Evolutionary conservation across 2,113 vertebrate species (phyloP), one percentile per base, ranked within the genome.

Genomic region (Alosa alosa): DNA sequence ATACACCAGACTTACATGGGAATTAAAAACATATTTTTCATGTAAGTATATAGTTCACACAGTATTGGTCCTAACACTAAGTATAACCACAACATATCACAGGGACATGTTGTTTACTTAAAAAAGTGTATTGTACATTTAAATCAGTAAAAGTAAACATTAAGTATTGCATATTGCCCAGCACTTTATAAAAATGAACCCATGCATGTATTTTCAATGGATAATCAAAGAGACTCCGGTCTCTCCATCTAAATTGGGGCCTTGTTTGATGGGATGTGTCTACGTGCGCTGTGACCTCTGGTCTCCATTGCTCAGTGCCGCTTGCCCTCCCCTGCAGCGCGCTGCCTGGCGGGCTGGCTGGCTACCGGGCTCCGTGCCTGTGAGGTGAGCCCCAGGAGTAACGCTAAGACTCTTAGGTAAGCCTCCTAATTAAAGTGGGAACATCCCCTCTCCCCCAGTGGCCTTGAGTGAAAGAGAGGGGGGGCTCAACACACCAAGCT

Each of bases 351-450:
- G 1, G 11, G 1, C 47, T 49, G 11, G 8, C 47, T 49, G 47
- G 47, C 47, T 49, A 13, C 17, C 49, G 82, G 85, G 64, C 81
- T 81, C 11, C 25, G 2, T 81, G 39, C 82, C 82, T 86, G 55
- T 83, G 52, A 75, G 75, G 86, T 89, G 89, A 90, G 84, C 78
- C 83, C 85, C 45, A 68, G 60, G 50, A 15, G 50, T 22, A 57
- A 8, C 60, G 5, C 36, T 85, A 84, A 90, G 81, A 83, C 85
- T 88, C 57, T 86, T 88, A 88, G 75, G 49, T 89, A 89, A 88
- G 81, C 75, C 83, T 68, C 81, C 83, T 90, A 64, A 82, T 82
- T 50, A 17, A 45, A 83, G 31, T 82, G 55, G 85, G 84, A 88
- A 89, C 88, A 83, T 91, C 87, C 82, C 84, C 60, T 88, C 49